phyloP scores from a whole-genome alignment of 1,140 invertebrate genomes.

The Rhagoletis pomonella region DNA sequence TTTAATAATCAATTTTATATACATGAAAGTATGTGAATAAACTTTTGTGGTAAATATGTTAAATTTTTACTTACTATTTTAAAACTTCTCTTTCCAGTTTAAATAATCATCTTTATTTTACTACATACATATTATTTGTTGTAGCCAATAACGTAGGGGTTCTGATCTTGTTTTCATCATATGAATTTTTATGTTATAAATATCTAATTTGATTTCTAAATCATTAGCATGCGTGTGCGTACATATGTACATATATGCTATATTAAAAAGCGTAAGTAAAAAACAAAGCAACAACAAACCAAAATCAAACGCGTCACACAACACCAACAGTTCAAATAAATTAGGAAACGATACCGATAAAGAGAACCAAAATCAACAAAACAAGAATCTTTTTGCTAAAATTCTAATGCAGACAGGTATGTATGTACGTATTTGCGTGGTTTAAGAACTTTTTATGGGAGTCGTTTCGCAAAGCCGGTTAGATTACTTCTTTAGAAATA shows the following conservation, averaged over 20 bases:
- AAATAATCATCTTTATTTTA: background rate
- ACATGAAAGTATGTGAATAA: too few species aligned
- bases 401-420: conserved; percentile 64
- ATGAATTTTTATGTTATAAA: too few species aligned
- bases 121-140: background rate
- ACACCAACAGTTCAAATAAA: too few species aligned
- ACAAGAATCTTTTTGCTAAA: background rate
- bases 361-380: background rate
- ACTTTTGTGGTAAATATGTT: background rate
- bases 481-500: conserved; percentile 62
- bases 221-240: too few species aligned
- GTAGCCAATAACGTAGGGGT: background rate
- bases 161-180: too few species aligned
- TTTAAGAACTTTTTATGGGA: conserved; percentile 67
- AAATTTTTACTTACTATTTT: background rate
- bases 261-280: background rate
- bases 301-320: background rate
- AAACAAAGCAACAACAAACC: background rate
- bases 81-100: background rate
- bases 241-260: too few species aligned
- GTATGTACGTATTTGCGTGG: conserved; percentile 2
- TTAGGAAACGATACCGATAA: background rate
- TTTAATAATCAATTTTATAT: too few species aligned
- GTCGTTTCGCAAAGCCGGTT: conserved; percentile 62
- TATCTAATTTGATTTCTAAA: too few species aligned